phyloP scores from a whole-genome alignment of 1,140 invertebrate genomes.

The Bathynomus jamesi region DNA sequence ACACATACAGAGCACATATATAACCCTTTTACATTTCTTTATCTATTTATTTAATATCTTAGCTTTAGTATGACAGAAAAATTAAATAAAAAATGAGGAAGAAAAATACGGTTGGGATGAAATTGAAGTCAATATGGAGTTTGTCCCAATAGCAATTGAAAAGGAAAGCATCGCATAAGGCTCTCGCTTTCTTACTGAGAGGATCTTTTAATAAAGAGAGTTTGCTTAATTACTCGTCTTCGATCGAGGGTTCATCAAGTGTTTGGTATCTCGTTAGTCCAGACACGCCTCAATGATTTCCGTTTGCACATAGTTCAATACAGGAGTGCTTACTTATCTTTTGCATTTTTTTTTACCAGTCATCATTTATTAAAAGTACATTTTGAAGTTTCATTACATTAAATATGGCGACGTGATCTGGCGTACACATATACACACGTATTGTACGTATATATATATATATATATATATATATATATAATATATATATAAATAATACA shows the following conservation, averaged over 20 bases:
- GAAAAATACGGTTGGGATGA: no score
- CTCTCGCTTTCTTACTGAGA: no score
- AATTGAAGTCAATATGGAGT: no score
- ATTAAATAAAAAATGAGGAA: no score
- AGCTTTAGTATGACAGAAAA: no score
- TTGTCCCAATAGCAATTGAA: no score
- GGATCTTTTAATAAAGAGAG: background rate
- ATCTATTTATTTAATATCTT: no score
- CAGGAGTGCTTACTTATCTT: background rate
- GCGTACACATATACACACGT: background rate
- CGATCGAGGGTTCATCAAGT: background rate
- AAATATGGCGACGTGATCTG: background rate
- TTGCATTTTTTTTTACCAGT: background rate
- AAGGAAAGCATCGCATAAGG: no score
- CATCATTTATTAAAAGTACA: background rate
- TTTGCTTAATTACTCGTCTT: background rate
- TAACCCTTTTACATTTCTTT: no score
- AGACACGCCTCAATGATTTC: background rate
- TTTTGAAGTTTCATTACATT: no score
- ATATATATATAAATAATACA: background rate
- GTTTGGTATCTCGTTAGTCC: background rate
- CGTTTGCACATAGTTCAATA: background rate
- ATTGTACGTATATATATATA: background rate
- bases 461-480: conserved; percentile 1
- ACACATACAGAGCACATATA: no score